These are phyloP conservation scores for Acanthiza pusilla DNA, from an alignment of 2,797 vertebrate species.

Conservation along the genomic window DNA sequence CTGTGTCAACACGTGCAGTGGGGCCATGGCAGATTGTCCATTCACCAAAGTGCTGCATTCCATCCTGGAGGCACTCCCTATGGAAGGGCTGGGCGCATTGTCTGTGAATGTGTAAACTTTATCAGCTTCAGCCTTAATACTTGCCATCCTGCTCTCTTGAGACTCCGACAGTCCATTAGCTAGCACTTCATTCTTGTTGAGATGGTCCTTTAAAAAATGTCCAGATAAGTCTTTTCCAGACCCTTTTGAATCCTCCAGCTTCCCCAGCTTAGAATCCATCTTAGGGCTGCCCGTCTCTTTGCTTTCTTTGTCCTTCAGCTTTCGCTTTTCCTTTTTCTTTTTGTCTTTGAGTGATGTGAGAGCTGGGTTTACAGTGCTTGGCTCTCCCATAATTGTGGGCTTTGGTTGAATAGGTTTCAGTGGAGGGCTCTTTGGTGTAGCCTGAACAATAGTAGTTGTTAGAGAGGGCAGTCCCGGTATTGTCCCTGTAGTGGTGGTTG, in stretches of 20 bases:
- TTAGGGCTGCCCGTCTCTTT: constrained; percentile 86
- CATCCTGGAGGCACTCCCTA: constrained; percentile 88
- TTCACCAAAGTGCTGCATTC: constrained; percentile 85
- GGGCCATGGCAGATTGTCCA: constrained; percentile 75
- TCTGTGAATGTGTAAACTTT: constrained; percentile 99
- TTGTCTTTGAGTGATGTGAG: constrained; percentile 89
- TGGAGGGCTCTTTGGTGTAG: constrained; percentile 89
- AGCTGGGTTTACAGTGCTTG: constrained; percentile 86
- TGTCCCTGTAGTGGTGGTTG: constrained; percentile 79
- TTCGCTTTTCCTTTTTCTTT: constrained; percentile 94
- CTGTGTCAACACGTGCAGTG: constrained; percentile 76
- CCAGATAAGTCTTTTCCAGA: constrained; percentile 86
- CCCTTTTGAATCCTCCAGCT: constrained; percentile 80
- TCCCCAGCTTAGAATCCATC: constrained; percentile 79
- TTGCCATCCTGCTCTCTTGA: constrained; percentile 98
- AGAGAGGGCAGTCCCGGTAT: constrained; percentile 83
- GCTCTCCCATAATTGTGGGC: constrained; percentile 90
- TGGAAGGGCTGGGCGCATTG: constrained; percentile 97
- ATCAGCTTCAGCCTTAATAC: constrained; percentile 96
- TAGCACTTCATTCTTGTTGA: constrained; percentile 88
- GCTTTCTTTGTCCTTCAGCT: constrained; percentile 90
- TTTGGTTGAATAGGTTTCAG: constrained; percentile 98
- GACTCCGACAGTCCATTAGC: constrained; percentile 86
- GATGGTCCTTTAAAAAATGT: constrained; percentile 95
- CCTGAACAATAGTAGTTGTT: constrained; percentile 84